Percentiles rank a stretch among this genome's conserved stretches.
phyloP scores from a whole-genome alignment of 2,888 invertebrate species.

The Polydrusus tereticollis region DNA sequence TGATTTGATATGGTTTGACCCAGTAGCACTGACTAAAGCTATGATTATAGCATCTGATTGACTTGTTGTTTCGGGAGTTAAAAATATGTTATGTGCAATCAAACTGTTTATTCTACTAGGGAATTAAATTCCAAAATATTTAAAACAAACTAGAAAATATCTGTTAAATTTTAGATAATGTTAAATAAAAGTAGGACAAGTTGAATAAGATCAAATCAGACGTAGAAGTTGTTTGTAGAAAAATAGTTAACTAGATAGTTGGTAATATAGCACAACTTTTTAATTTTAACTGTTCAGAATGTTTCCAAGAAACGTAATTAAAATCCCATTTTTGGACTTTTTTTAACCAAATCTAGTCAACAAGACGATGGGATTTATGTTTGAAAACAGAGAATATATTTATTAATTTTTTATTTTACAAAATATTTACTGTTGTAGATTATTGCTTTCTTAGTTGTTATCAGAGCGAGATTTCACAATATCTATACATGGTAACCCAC shows the following conservation, averaged over 20 bases:
- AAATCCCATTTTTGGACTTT: too few species aligned
- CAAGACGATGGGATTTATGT: too few species aligned
- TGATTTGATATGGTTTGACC: too few species aligned
- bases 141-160: background rate
- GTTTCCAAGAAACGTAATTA: too few species aligned
- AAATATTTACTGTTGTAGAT: background rate
- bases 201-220: constrained; percentile 29
- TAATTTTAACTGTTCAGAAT: too few species aligned
- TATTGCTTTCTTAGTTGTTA: background rate
- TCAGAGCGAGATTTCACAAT: background rate
- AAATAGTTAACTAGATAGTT: constrained; percentile 5
- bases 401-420: too few species aligned
- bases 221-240: constrained; percentile 17
- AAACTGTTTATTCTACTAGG: background rate
- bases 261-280: constrained; percentile 1
- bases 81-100: constrained; percentile 18
- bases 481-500: too few species aligned
- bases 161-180: constrained; percentile 7
- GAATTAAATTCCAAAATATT: constrained; percentile 22
- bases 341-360: too few species aligned
- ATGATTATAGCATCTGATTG: background rate
- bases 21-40: background rate
- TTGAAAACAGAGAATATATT: too few species aligned
- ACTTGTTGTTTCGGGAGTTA: background rate
- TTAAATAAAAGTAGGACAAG: background rate